These are phyloP conservation scores for Cyprinella venusta DNA, from an alignment of 2,797 vertebrate species.

Conservation along the genomic window DNA sequence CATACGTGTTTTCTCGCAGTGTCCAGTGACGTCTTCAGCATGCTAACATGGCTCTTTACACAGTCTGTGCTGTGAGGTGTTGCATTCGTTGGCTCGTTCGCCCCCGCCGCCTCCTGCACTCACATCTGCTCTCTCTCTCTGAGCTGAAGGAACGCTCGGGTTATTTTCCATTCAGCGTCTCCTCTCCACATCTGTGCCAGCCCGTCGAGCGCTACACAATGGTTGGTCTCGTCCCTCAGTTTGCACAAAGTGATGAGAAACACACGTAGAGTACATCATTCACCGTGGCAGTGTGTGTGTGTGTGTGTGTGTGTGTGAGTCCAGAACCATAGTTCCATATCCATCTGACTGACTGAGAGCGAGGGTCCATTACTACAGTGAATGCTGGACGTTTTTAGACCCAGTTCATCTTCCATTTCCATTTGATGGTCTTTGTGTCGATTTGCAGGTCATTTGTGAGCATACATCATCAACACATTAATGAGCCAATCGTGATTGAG, in stretches of 20 bases:
- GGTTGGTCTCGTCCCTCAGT: not conserved
- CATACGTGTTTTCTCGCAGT: not conserved
- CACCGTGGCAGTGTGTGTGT: too few species aligned
- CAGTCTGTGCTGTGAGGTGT: slow-evolving; percentile 36
- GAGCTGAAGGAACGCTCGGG: not conserved
- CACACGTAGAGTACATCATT: not conserved
- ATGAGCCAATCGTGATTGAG: not conserved
- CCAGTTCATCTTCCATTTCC: not conserved
- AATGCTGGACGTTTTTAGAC: not conserved
- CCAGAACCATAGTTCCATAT: not conserved
- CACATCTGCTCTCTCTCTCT: slow-evolving; percentile 42
- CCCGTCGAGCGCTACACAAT: slow-evolving; percentile 2
- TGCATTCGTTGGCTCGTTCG: not conserved
- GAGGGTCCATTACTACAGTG: not conserved
- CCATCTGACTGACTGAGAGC: not conserved
- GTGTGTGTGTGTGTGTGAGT: too few species aligned
- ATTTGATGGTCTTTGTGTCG: not conserved
- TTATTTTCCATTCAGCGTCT: slow-evolving; percentile 30
- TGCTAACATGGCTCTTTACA: slow-evolving; percentile 14
- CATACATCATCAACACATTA: not conserved
- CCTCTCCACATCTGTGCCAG: not conserved
- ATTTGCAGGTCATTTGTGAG: not conserved
- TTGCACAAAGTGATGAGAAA: not conserved
- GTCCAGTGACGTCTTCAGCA: not conserved
- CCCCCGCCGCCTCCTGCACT: slow-evolving; percentile 51